Percentiles rank a stretch among this genome's conserved stretches.
Evolutionary conservation across 1,140 invertebrate species (phyloP).

Genomic region (Neelides sp.): DNA sequence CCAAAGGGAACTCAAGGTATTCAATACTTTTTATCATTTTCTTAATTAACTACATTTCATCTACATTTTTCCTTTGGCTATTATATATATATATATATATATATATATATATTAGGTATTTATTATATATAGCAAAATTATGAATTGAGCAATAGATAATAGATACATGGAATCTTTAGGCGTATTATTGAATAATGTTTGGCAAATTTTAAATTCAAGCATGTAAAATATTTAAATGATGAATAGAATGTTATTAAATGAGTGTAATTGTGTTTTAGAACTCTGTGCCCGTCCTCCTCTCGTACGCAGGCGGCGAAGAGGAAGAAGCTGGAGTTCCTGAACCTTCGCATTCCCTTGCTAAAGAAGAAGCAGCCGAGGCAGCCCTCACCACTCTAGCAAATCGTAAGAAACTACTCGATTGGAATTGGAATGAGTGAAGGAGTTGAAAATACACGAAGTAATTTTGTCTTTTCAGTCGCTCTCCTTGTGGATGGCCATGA

Average conservation of each 20-base stretch:
- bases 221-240: neutral
- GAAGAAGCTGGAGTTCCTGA: slow-evolving; percentile 31
- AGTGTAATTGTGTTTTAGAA: slow-evolving; percentile 34
- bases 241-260: neutral
- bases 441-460: neutral
- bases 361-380: slow-evolving; percentile 33
- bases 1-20: slow-evolving; percentile 42
- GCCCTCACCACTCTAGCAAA: slow-evolving; percentile 40
- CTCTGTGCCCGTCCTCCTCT: slow-evolving; percentile 37
- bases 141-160: no score
- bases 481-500: slow-evolving; percentile 37
- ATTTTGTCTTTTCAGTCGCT: neutral
- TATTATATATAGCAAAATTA: neutral
- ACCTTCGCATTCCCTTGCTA: no score
- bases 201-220: neutral
- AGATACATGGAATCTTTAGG: no score
- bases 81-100: no score
- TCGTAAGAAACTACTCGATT: slow-evolving; percentile 38
- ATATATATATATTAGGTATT: neutral
- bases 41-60: neutral
- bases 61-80: neutral
- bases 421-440: neutral
- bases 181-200: no score
- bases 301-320: slow-evolving; percentile 33
- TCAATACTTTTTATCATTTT: neutral